phyloP scores from a whole-genome alignment of 2,888 invertebrate species.

The Apoda limacodes region DNA sequence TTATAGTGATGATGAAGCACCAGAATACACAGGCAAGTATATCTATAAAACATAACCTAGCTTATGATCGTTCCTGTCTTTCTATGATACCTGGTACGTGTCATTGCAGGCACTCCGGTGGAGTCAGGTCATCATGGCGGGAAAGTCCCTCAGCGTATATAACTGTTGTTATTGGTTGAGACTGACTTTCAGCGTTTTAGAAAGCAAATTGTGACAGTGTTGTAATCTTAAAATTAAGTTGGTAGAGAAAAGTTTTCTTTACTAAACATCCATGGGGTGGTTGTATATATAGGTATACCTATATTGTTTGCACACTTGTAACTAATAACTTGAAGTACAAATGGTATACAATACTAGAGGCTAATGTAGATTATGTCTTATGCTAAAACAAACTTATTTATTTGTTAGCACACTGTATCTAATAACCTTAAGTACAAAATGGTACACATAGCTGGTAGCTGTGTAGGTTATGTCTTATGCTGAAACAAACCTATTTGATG shows the following conservation, averaged over 20 bases:
- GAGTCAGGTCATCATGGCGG: constrained; percentile 6
- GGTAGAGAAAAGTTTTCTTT: constrained; percentile 3
- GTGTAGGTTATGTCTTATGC: too few relatives aligned
- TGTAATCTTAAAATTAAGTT: constrained; percentile 2
- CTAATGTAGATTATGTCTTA: too few relatives aligned
- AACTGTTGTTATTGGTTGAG: constrained; percentile 1
- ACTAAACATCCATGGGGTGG: neutral
- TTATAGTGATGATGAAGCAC: constrained; percentile 2
- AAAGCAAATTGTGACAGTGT: neutral
- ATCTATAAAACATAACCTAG: constrained; percentile 4
- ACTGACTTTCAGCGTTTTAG: too few relatives aligned
- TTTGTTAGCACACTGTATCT: too few relatives aligned
- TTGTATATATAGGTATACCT: constrained; percentile 2
- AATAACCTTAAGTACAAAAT: too few relatives aligned
- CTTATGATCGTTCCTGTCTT: constrained; percentile 6
- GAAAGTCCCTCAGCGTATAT: constrained; percentile 1
- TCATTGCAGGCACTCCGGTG: constrained; percentile 5
- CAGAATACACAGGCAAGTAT: constrained; percentile 6
- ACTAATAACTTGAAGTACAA: constrained; percentile 1
- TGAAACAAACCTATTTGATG: too few relatives aligned
- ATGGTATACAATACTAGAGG: too few relatives aligned
- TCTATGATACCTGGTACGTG: constrained; percentile 5
- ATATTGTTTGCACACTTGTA: constrained; percentile 1
- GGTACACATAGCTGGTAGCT: too few relatives aligned
- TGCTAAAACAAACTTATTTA: too few relatives aligned